Percentiles rank a stretch among this genome's conserved stretches.
Evolutionary conservation across 2,888 invertebrate species (phyloP).

Genomic region (Adelognathus sp.): DNA sequence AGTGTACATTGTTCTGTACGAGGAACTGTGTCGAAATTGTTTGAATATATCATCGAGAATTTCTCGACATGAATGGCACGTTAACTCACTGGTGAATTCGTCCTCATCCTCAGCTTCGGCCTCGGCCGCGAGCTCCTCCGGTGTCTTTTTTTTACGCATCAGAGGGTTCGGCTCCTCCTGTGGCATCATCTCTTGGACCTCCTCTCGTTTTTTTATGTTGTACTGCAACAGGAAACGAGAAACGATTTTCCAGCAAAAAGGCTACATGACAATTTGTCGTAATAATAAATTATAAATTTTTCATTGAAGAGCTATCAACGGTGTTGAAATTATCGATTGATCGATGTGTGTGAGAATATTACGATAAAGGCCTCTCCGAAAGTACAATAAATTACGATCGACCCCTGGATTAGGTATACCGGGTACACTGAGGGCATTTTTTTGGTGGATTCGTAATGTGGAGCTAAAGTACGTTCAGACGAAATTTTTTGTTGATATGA

Average conservation of each 20-base stretch:
- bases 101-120: constrained; percentile 98
- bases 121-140: constrained; percentile 98
- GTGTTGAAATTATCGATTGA: too few relatives aligned
- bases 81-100: constrained; percentile 94
- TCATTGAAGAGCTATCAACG: background rate
- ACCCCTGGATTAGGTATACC: too few relatives aligned
- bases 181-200: constrained; percentile 91
- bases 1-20: constrained; percentile 36
- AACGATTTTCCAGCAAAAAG: background rate
- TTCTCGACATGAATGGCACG: background rate
- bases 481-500: too few relatives aligned
- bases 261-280: background rate
- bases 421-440: too few relatives aligned
- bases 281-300: background rate
- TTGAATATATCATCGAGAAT: background rate
- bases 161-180: constrained; percentile 95
- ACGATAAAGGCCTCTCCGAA: too few relatives aligned
- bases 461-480: too few relatives aligned
- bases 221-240: constrained; percentile 87
- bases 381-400: too few relatives aligned
- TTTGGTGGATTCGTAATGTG: too few relatives aligned
- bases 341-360: too few relatives aligned
- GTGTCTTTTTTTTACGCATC: constrained; percentile 99
- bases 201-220: constrained; percentile 99
- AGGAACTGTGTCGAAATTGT: background rate